Evolutionary conservation across 2,113 vertebrate genomes (phyloP).

Genomic region (Thoracochromis brauschi): DNA sequence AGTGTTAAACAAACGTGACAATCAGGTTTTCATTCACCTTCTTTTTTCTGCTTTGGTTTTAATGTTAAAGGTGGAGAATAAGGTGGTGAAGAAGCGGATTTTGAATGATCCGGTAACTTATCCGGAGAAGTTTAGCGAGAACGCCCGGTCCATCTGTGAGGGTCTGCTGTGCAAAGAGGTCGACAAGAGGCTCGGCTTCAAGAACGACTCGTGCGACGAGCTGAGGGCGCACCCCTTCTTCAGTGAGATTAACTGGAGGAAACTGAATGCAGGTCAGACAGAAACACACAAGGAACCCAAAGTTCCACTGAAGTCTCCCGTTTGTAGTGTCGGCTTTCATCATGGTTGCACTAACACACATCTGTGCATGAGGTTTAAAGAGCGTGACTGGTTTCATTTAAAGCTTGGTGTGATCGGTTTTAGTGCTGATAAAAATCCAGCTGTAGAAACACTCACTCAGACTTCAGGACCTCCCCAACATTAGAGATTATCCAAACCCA

Average conservation of each 20-base stretch:
- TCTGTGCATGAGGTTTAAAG: background rate
- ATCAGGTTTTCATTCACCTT: background rate
- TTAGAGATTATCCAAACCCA: background rate
- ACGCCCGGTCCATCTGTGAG: slow-evolving; percentile 72
- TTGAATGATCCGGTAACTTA: slow-evolving; percentile 69
- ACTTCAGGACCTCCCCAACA: background rate
- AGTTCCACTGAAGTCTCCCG: background rate
- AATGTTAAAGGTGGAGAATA: slow-evolving; percentile 71
- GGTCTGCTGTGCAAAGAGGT: slow-evolving; percentile 76
- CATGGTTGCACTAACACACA: background rate
- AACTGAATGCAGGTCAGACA: slow-evolving; percentile 73
- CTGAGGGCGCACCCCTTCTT: slow-evolving; percentile 73
- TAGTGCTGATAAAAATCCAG: background rate
- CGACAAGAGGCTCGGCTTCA: slow-evolving; percentile 75
- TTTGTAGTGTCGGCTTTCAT: background rate
- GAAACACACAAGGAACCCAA: background rate
- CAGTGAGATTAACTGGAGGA: slow-evolving; percentile 76
- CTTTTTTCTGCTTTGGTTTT: background rate
- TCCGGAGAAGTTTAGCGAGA: slow-evolving; percentile 72
- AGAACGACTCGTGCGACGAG: slow-evolving; percentile 66
- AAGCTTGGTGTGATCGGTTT: background rate
- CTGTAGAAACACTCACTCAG: background rate
- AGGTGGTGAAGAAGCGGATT: slow-evolving; percentile 76
- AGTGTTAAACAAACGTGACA: background rate
- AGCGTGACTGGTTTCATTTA: background rate